Conservation (phyloP, 2,888 invertebrate species). For the Amblyjoppa fuscipennis region DNA sequence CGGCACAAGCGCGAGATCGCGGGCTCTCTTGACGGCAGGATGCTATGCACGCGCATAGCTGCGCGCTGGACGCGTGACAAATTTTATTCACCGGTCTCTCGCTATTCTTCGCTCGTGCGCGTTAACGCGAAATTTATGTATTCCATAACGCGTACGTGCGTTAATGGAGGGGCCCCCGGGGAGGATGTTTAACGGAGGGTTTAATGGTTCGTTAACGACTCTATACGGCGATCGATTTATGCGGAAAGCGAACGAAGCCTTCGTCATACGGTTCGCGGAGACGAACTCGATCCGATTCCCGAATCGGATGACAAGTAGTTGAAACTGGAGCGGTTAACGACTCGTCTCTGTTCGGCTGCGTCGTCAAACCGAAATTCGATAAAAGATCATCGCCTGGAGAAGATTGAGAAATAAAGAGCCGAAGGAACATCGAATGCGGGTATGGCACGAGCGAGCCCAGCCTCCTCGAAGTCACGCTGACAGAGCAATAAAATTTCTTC, state of each 20-base stretch:
- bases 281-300: background rate
- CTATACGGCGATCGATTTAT: constrained; percentile 31
- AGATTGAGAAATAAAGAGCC: constrained; percentile 63
- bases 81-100: constrained; percentile 72
- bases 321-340: background rate
- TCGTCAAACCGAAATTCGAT: constrained; percentile 30
- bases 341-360: background rate
- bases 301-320: background rate
- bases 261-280: background rate
- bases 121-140: constrained; percentile 69
- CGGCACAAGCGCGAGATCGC: constrained; percentile 47
- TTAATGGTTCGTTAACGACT: constrained; percentile 45
- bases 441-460: constrained; percentile 43
- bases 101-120: constrained; percentile 42
- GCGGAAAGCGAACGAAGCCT: background rate
- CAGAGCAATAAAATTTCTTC: constrained; percentile 62
- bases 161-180: constrained; percentile 41
- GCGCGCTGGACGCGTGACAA: constrained; percentile 66
- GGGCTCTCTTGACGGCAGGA: constrained; percentile 48
- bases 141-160: constrained; percentile 48
- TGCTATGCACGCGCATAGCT: constrained; percentile 11
- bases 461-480: constrained; percentile 61
- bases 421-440: constrained; percentile 37
- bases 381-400: constrained; percentile 27
- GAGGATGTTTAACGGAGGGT: constrained; percentile 34